Conservation (phyloP, 2,888 invertebrate genomes). For the Thecophora atra region DNA sequence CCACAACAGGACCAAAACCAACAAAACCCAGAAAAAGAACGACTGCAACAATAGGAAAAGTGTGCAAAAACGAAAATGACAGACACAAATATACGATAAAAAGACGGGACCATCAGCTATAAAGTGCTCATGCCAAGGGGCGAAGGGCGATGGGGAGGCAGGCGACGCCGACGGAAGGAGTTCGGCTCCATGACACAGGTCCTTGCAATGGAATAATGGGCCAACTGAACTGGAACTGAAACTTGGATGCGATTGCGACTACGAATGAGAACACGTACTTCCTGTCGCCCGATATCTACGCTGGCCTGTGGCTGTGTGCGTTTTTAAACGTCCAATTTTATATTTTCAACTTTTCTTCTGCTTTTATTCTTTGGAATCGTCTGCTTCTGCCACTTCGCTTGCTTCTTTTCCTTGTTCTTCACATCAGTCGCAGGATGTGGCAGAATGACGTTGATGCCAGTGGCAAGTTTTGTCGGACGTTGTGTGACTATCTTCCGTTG, state of each 20-base stretch:
- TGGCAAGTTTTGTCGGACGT: no score
- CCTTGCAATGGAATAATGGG: conserved; percentile 61
- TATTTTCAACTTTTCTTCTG: conserved; percentile 50
- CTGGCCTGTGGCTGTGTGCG: conserved; percentile 39
- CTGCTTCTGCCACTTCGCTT: conserved; percentile 45
- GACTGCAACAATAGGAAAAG: conserved; percentile 15
- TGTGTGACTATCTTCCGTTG: no score
- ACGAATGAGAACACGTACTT: conserved; percentile 21
- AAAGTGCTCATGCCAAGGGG: conserved; percentile 15
- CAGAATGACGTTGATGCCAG: conserved; percentile 3
- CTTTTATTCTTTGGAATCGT: background rate
- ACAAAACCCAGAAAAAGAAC: background rate
- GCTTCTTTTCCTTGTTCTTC: conserved; percentile 27
- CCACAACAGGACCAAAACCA: conserved; percentile 38
- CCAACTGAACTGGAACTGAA: conserved; percentile 60
- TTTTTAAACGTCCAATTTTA: conserved; percentile 58
- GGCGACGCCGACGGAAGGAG: background rate
- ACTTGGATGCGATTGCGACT: conserved; percentile 49
- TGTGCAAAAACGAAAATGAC: conserved; percentile 36
- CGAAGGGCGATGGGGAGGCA: background rate
- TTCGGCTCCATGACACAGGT: conserved; percentile 36
- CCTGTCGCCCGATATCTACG: conserved; percentile 41
- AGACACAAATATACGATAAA: conserved; percentile 41
- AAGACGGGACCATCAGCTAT: conserved; percentile 43
- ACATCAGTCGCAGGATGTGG: background rate